Percentiles rank a stretch among this genome's conserved stretches.
phyloP scores from a whole-genome alignment of 2,113 vertebrate genomes.

The Andinoacara biseriatus region DNA sequence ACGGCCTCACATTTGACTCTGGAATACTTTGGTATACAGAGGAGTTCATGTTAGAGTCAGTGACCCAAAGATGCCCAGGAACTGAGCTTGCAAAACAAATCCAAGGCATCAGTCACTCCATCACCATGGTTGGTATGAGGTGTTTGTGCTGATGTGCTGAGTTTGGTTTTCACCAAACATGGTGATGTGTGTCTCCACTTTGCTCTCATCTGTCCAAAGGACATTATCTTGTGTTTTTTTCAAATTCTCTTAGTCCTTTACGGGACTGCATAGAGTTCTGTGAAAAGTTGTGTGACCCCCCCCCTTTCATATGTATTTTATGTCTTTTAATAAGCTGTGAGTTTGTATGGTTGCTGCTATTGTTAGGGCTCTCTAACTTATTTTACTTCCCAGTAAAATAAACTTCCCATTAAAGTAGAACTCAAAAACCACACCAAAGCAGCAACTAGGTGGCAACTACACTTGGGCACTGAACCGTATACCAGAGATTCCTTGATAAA shows the following conservation, averaged over 20 bases:
- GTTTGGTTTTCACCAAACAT: no score
- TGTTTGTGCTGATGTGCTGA: no score
- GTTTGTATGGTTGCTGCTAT: neutral
- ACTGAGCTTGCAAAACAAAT: neutral
- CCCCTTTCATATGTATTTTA: neutral
- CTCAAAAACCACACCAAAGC: neutral
- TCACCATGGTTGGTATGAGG: no score
- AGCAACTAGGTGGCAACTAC: neutral
- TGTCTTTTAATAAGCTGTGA: neutral
- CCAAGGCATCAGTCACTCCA: no score
- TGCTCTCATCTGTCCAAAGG: no score
- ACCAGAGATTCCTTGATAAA: neutral
- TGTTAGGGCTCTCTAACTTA: neutral
- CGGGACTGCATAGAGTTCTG: no score
- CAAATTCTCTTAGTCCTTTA: no score
- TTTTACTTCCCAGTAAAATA: fast-evolving
- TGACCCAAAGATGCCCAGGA: neutral
- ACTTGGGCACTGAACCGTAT: neutral
- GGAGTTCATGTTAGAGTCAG: neutral
- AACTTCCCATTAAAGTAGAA: neutral
- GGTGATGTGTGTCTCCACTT: no score
- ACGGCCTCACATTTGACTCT: neutral
- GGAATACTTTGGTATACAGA: neutral
- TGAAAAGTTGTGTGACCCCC: no score
- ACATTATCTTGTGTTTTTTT: no score